These are phyloP conservation scores for Tretioscincus oriximinensis DNA, from an alignment of 2,113 vertebrate species.

Conservation along the genomic window DNA sequence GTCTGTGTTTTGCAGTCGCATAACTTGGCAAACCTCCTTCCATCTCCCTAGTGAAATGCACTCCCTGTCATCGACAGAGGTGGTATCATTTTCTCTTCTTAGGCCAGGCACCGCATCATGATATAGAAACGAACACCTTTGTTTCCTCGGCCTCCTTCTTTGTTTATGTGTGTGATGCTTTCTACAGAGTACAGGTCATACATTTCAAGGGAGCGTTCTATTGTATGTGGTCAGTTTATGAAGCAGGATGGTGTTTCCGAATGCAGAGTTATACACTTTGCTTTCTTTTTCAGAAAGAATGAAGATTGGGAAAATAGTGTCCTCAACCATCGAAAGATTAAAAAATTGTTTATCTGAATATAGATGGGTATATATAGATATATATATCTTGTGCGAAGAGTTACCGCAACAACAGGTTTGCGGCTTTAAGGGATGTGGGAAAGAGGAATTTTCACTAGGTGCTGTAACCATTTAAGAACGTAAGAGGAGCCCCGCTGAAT, in stretches of 20 bases:
- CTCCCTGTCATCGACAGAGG: slow-evolving; percentile 28
- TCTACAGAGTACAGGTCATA: neutral
- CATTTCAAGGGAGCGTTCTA: neutral
- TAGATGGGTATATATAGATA: neutral
- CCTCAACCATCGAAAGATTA: neutral
- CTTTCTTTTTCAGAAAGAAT: neutral
- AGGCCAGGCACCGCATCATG: slow-evolving; percentile 18
- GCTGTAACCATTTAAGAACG: too few relatives aligned
- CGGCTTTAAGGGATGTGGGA: too few relatives aligned
- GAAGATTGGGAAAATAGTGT: neutral
- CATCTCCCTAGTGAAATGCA: slow-evolving; percentile 39
- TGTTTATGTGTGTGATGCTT: neutral
- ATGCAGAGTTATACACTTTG: neutral
- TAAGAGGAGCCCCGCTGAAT: too few relatives aligned
- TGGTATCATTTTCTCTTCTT: slow-evolving; percentile 31
- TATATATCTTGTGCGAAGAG: neutral
- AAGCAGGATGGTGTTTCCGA: neutral
- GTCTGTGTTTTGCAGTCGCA: slow-evolving; percentile 35
- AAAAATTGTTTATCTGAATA: neutral
- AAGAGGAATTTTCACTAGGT: too few relatives aligned
- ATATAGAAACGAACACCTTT: slow-evolving; percentile 29
- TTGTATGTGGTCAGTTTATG: neutral
- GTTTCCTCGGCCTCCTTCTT: slow-evolving; percentile 19
- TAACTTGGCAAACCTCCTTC: slow-evolving; percentile 32
- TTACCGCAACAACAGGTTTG: too few relatives aligned